Base-by-base conservation (phyloP, 2,888 invertebrate genomes). In the Salticus scenicus region DNA sequence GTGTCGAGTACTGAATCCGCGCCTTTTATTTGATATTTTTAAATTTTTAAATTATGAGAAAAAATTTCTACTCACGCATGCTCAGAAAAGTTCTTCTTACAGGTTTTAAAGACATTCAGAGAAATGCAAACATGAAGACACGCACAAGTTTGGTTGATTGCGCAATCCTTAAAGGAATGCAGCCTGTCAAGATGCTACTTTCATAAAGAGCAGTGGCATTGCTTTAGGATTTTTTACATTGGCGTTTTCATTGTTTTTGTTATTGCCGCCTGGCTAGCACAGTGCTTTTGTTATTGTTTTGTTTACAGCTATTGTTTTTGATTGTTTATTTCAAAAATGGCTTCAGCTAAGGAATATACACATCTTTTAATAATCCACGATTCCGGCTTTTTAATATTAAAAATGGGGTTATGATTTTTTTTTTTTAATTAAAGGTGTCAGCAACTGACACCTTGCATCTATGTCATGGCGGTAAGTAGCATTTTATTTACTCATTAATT, bases 141-240 rank as follows among this genome's bases (percentile, higher is more conserved):
- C n/a, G 70, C 28, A 70, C n/a, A 47, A 71, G 30, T 24, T n/a
- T 71, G 70, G 14, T 27, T 7, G 71, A 74, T 81, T 81, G 74
- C 81, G 81, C 51, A 81, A 81, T 81, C 74, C 57, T 37, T 33
- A 33, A 24, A 37, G 83, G 83, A 83, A 83, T 83, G 83, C 67
- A 77, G 83, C 71, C 76, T 82, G 82, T 83, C 76, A 72, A 28
- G 74, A 82, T 63, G 42, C 70, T 64, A 71, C 75, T 82, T 74
- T 73, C 41, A 82, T 71, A 77, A 83, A 57, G 72, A 64, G 70
- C 51, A 47, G 83, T 83, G 83, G 83, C 83, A 83, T 66, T 83
- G 71, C 83, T 67, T 8, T 37, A 37, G 7, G 7, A 12, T 37
- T 17, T 17, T n/a, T n/a, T 47, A n/a, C 17, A 2, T 7, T 17